Evolutionary conservation across 2,113 vertebrate species (phyloP).

Genomic region (Pedionomus torquatus): DNA sequence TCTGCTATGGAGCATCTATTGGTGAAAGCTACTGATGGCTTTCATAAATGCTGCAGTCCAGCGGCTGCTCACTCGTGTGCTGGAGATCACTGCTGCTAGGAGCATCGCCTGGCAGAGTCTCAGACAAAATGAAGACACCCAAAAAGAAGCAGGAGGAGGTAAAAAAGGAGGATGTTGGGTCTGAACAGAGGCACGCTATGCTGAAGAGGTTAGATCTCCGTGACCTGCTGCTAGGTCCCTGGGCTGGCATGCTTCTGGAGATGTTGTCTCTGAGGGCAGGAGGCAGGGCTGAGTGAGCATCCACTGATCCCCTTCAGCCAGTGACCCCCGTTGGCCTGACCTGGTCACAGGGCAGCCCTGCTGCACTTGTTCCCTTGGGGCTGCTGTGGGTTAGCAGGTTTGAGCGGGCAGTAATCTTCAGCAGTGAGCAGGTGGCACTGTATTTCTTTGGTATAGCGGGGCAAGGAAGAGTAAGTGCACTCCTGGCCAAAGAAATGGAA

Average conservation of each 20-base stretch:
- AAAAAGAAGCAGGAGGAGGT: not conserved
- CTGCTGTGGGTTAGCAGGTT: not conserved
- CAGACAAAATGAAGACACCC: not conserved
- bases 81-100: not conserved
- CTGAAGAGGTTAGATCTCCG: not conserved
- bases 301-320: not conserved
- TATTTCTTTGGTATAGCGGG: not conserved
- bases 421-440: not conserved
- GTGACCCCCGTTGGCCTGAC: not conserved
- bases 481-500: not conserved
- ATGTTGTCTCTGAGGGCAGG: not conserved
- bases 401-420: not conserved
- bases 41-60: not conserved
- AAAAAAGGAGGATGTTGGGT: not conserved
- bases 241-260: not conserved
- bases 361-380: fast-evolving
- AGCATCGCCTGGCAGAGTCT: not conserved
- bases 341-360: not conserved
- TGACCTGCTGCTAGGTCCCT: not conserved
- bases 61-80: fast-evolving
- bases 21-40: not conserved
- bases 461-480: not conserved
- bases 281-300: not conserved
- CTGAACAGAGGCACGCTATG: not conserved
- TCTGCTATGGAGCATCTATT: not conserved